phyloP scores from a whole-genome alignment of 2,888 invertebrate species.

The Imbricaverruca yamaguchii region DNA sequence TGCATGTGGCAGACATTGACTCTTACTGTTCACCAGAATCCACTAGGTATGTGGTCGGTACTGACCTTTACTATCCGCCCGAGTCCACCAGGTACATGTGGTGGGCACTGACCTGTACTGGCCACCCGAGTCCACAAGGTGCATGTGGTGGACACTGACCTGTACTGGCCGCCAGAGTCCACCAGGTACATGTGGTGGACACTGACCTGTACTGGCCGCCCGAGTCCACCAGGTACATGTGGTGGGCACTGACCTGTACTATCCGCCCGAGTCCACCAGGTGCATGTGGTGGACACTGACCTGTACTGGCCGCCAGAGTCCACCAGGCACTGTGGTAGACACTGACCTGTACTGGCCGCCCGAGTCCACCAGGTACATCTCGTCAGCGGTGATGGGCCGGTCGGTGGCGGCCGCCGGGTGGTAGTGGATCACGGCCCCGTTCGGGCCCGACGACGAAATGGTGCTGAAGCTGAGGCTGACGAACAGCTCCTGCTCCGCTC shows the following conservation, averaged over 20 bases:
- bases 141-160: conserved; percentile 45
- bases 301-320: conserved; percentile 95
- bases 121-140: conserved; percentile 91
- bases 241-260: conserved; percentile 68
- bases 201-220: conserved; percentile 79
- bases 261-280: conserved; percentile 89
- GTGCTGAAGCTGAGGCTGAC: conserved; percentile 83
- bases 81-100: conserved; percentile 85
- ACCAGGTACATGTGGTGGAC: conserved; percentile 69
- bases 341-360: conserved; percentile 79
- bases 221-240: conserved; percentile 88
- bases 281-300: too few species aligned
- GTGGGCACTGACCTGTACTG: conserved; percentile 68
- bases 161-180: conserved; percentile 94
- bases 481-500: conserved; percentile 57
- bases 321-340: conserved; percentile 57
- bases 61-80: conserved; percentile 86
- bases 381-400: conserved; percentile 56
- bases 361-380: conserved; percentile 88
- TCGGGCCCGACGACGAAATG: conserved; percentile 84
- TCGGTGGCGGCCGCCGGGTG: conserved; percentile 59
- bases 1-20: conserved; percentile 36
- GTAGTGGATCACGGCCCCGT: conserved; percentile 94
- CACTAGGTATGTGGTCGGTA: conserved; percentile 68
- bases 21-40: conserved; percentile 95